Percentiles rank a stretch among this genome's conserved stretches.
Conservation (phyloP, 2,113 vertebrate genomes). For the Catharus fuscescens region DNA sequence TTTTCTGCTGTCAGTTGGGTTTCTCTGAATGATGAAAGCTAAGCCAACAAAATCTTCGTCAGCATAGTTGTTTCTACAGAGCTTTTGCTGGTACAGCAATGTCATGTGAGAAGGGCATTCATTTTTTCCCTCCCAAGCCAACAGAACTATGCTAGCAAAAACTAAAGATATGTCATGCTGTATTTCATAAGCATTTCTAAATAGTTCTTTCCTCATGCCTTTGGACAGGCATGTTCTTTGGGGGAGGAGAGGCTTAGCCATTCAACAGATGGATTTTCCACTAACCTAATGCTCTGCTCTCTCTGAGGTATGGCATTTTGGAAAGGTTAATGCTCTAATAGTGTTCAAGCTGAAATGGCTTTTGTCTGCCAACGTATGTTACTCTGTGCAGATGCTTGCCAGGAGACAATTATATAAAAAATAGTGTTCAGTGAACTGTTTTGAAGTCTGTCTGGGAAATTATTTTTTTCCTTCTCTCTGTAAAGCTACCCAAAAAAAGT, state of each 20-base stretch:
- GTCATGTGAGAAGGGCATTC: slow-evolving; percentile 43
- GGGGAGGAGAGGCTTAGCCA: not conserved
- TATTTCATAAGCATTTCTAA: not conserved
- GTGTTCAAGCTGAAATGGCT: not conserved
- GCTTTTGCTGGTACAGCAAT: slow-evolving; percentile 49
- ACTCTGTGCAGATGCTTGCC: not conserved
- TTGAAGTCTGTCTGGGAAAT: not conserved
- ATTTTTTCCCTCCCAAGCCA: not conserved
- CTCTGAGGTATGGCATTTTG: not conserved
- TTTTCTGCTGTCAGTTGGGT: slow-evolving; percentile 12
- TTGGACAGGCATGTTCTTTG: not conserved
- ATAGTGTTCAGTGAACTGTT: not conserved
- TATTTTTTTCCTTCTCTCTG: not conserved
- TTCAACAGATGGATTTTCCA: not conserved
- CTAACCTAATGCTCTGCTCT: not conserved
- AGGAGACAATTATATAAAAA: not conserved
- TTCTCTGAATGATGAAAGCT: slow-evolving; percentile 25
- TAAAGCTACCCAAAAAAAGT: not conserved
- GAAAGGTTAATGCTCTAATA: not conserved
- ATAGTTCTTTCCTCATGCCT: not conserved
- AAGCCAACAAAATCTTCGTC: slow-evolving; percentile 36
- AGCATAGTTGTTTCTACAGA: slow-evolving; percentile 26
- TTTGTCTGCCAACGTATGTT: not conserved
- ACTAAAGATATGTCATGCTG: not conserved
- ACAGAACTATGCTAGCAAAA: not conserved